These are phyloP conservation scores for Epizoanthus rinbou DNA, from an alignment of 92 coral and sea anemone species.

Conservation along the genomic window DNA sequence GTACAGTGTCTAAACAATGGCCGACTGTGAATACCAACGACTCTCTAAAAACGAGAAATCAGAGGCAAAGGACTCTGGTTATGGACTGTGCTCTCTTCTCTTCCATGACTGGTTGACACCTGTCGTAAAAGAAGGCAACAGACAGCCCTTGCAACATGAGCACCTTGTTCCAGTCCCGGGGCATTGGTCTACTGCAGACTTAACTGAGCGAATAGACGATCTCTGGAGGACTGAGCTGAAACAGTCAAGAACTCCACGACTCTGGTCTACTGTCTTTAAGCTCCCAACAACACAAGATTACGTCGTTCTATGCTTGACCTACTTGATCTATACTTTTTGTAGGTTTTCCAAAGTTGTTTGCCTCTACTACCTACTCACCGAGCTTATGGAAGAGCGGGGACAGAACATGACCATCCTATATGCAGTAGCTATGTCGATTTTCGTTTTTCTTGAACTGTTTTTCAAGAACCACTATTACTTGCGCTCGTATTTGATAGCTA, in stretches of 20 bases:
- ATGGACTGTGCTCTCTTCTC: background rate
- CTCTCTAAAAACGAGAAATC: background rate
- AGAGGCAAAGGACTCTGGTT: background rate
- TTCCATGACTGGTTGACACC: background rate
- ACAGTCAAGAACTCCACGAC: background rate
- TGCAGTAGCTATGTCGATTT: background rate
- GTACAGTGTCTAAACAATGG: background rate
- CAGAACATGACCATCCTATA: background rate
- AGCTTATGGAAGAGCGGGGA: background rate
- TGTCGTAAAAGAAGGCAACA: background rate
- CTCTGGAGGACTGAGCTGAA: background rate
- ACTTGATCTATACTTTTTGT: background rate
- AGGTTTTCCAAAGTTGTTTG: background rate
- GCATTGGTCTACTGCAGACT: background rate
- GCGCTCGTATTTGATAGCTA: background rate
- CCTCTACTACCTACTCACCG: background rate
- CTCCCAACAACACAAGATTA: background rate
- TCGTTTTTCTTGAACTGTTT: background rate
- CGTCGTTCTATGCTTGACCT: background rate
- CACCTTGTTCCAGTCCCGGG: background rate
- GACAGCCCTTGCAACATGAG: background rate
- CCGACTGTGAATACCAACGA: background rate
- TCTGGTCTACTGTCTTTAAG: background rate
- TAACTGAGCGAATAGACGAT: background rate
- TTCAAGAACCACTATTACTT: background rate